Percentiles rank a stretch among this genome's conserved stretches.
phyloP scores from a whole-genome alignment of 2,113 vertebrate species.

The Crotophaga sulcirostris region DNA sequence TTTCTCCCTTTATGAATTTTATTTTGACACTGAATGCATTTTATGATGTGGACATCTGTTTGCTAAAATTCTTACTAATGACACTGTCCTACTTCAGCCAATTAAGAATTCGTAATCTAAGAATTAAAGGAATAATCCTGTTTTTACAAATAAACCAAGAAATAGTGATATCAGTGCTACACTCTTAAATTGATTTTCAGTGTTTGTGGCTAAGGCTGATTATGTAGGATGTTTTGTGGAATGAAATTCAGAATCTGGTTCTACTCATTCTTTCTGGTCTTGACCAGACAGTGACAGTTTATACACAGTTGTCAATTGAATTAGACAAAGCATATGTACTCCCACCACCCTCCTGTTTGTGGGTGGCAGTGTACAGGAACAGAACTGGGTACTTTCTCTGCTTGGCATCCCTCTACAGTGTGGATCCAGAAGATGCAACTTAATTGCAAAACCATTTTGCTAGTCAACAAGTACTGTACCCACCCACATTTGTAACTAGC shows the following conservation, averaged over 20 bases:
- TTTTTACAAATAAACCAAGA: not conserved
- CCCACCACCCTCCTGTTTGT: not conserved
- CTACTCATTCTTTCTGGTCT: not conserved
- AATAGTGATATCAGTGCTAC: not conserved
- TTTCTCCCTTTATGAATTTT: not conserved
- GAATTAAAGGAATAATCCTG: not conserved
- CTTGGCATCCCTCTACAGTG: not conserved
- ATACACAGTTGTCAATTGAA: slow-evolving; percentile 13
- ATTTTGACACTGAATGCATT: not conserved
- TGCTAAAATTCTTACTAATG: not conserved
- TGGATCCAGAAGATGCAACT: not conserved
- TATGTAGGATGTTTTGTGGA: not conserved
- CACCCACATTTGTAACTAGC: not conserved
- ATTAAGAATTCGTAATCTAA: not conserved
- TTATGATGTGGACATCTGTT: not conserved
- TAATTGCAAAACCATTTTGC: not conserved
- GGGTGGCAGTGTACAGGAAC: not conserved
- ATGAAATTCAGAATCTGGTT: not conserved
- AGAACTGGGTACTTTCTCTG: not conserved
- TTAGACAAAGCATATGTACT: slow-evolving; percentile 18
- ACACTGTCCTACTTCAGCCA: not conserved
- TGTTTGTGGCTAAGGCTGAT: not conserved
- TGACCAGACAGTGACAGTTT: slow-evolving; percentile 41
- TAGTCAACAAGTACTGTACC: not conserved
- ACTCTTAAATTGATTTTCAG: not conserved